A percentile compares a stretch with the other conserved stretches of the same genome.
Conservation (phyloP, 2,797 vertebrate genomes). For the Xenops minutus region DNA sequence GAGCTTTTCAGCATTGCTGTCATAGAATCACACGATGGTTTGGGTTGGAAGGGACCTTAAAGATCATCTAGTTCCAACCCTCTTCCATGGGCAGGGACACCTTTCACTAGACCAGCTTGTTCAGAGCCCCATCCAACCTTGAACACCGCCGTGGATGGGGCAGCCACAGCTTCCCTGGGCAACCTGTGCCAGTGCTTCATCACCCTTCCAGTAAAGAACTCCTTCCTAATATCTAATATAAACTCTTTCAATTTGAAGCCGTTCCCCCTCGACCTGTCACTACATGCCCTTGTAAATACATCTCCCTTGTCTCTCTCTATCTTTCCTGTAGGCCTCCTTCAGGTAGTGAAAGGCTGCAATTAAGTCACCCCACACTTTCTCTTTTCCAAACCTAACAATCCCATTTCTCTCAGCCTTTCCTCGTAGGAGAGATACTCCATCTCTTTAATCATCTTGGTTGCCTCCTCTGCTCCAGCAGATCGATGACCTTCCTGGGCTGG, state of each 20-base stretch:
- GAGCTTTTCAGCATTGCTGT: accelerated
- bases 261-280: not conserved
- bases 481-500: not conserved
- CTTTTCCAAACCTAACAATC: not conserved
- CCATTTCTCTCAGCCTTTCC: not conserved
- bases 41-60: not conserved
- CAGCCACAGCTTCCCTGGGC: not conserved
- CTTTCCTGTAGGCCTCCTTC: not conserved
- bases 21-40: not conserved
- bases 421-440: not conserved
- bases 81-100: accelerated
- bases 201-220: not conserved
- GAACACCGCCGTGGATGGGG: not conserved
- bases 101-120: accelerated
- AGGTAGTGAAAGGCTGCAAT: not conserved
- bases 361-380: not conserved
- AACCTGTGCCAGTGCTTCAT: accelerated
- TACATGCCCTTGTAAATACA: not conserved
- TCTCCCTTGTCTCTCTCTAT: not conserved
- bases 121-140: not conserved
- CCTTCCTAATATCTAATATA: not conserved
- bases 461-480: not conserved
- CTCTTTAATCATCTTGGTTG: not conserved
- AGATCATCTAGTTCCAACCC: not conserved
- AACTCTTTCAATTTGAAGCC: not conserved